Evolutionary conservation across 2,888 invertebrate species (phyloP).

Genomic region (Odontothrips loti): DNA sequence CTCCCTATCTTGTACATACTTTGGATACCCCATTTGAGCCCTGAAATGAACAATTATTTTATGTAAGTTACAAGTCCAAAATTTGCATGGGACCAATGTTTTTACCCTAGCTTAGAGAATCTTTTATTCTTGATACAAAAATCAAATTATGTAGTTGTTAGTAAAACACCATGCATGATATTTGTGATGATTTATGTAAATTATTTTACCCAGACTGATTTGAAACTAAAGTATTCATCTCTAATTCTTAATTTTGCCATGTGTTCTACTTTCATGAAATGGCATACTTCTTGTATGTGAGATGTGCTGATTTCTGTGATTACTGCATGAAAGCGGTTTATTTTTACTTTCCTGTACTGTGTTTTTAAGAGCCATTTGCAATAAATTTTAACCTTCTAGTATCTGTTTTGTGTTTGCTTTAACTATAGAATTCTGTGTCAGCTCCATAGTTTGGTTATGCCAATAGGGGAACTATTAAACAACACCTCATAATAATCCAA

Average conservation of each 20-base stretch:
- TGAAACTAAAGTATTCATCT: conserved; percentile 21
- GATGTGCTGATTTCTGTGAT: conserved; percentile 26
- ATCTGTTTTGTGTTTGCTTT: neutral
- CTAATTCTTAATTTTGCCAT: conserved; percentile 21
- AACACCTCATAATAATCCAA: neutral
- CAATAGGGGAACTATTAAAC: too few species aligned
- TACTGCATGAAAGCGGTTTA: conserved; percentile 9
- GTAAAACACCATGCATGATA: conserved; percentile 14
- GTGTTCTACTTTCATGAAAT: conserved; percentile 18
- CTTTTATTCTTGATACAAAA: neutral
- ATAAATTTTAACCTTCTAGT: conserved; percentile 2
- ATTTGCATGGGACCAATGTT: neutral
- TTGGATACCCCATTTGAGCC: neutral
- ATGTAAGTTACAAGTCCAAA: neutral
- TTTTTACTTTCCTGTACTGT: conserved; percentile 17
- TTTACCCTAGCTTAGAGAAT: neutral
- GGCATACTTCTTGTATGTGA: conserved; percentile 14
- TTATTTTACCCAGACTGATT: conserved; percentile 8
- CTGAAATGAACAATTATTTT: neutral
- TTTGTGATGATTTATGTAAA: conserved; percentile 10
- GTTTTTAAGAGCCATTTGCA: conserved; percentile 1
- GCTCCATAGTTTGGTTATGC: too few species aligned
- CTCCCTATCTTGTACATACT: neutral
- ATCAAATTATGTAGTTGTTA: neutral
- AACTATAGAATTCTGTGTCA: too few species aligned